A percentile compares a stretch with the other conserved stretches of the same genome.
Conservation (phyloP, 1,140 invertebrate genomes). For the Parapsyche elsis region DNA sequence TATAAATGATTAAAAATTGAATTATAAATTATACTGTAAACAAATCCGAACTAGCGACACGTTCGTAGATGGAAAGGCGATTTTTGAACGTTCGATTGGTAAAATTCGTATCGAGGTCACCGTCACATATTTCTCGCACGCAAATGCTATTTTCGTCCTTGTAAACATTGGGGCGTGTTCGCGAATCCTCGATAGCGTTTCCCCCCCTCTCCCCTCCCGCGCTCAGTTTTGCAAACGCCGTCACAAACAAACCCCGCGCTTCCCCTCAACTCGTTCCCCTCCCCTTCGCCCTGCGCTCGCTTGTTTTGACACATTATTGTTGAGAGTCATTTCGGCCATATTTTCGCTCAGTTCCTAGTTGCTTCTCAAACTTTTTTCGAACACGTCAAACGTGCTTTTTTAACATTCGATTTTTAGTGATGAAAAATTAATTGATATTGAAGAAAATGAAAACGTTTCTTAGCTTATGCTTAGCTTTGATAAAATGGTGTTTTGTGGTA, state of each 20-base stretch:
- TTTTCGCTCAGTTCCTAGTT: conserved; percentile 35
- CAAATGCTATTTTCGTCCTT: conserved; percentile 12
- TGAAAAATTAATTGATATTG: no score
- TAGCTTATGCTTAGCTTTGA: no score
- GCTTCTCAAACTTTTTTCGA: conserved; percentile 38
- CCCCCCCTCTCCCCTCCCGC: not conserved
- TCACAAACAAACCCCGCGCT: conserved; percentile 21
- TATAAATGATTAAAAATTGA: not conserved
- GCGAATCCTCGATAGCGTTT: conserved; percentile 14
- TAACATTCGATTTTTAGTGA: no score
- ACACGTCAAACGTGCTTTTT: not conserved
- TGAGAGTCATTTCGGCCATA: conserved; percentile 47
- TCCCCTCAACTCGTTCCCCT: not conserved
- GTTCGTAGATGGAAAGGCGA: no score
- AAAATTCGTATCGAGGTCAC: conserved; percentile 3
- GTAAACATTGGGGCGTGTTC: conserved; percentile 19
- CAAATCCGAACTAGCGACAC: no score
- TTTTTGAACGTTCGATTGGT: not conserved
- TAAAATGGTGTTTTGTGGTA: no score
- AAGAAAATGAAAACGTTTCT: no score
- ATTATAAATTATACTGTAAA: not conserved
- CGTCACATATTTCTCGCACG: not conserved
- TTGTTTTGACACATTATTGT: conserved; percentile 46
- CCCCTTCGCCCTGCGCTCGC: not conserved
- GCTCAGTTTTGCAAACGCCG: not conserved